Evolutionary conservation across 2,888 invertebrate genomes (phyloP), one percentile per base, ranked within the genome.

Genomic region (Camptogramma bilineatum): DNA sequence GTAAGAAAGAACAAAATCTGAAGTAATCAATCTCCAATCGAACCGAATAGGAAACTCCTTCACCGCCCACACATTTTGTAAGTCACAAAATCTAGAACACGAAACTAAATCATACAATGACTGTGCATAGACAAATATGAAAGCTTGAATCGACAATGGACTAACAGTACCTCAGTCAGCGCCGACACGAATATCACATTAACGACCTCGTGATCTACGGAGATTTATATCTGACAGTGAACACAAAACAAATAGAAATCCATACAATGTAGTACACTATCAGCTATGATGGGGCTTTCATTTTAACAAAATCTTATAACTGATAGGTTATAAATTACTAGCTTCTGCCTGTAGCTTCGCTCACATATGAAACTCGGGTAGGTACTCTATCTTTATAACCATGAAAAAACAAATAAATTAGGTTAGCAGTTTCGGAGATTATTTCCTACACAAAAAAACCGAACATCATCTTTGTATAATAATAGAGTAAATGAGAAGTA

Each of bases 151-250:
- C 87, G 86, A 91, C 92, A 91, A 92, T 90, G 82, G 88, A 76
- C 78, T 92, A 93, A 90, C 92, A 89, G 92, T 87, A 83, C 79
- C 82, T 81, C 78, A 84, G 86, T 79, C 85, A 82, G 86, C 87
- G 88, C 84, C 88, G 90, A 91, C 91, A 91, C 90, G 90, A 91
- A 90, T 90, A 88, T 89, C 86, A 88, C 91, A 91, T 90, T 91
- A 91, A 89, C 88, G 83, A 87, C 87, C 89, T 90, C 91, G 90
- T 90, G 90, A 91, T 90, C 90, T 86, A 78, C 79, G 78, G 83
- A 89, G 91, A 92, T 91, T 91, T 91, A 90, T 90, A 90, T 88
- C 88, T 84, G 85, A 87, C 88, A 86, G 78, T 76, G 70, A 78
- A 80, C 80, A 74, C 78, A 78, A 83, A 66, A 71, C 71, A 73